phyloP scores from a whole-genome alignment of 2,888 invertebrate genomes.

The Drosophila tanythrix region DNA sequence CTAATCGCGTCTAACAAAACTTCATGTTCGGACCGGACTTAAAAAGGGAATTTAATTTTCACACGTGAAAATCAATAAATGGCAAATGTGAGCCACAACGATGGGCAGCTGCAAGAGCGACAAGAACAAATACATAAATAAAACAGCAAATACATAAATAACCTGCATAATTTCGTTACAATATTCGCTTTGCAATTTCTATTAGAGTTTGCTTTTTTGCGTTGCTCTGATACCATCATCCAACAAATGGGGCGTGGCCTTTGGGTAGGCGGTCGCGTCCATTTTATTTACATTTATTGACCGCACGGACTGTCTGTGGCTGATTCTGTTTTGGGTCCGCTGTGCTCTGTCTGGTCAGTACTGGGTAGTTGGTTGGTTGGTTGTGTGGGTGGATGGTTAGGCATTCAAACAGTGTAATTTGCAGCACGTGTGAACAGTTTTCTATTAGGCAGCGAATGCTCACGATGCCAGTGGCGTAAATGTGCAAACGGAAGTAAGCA shows the following conservation, averaged over 20 bases:
- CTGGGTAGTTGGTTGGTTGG: slow-evolving; percentile 11
- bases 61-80: slow-evolving; percentile 72
- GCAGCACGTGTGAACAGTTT: slow-evolving; percentile 71
- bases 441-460: slow-evolving; percentile 52
- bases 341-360: slow-evolving; percentile 10
- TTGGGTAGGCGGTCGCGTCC: slow-evolving; percentile 34
- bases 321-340: slow-evolving; percentile 12
- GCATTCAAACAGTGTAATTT: slow-evolving; percentile 59
- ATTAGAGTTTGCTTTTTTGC: slow-evolving; percentile 32
- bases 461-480: slow-evolving; percentile 57
- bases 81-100: slow-evolving; percentile 13
- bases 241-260: slow-evolving; percentile 51
- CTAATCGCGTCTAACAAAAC: slow-evolving; percentile 55
- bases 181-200: slow-evolving; percentile 53
- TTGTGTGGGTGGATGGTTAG: slow-evolving; percentile 18
- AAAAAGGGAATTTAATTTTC: slow-evolving; percentile 75
- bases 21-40: slow-evolving; percentile 47
- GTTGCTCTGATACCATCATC: slow-evolving; percentile 21
- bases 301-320: slow-evolving; percentile 47
- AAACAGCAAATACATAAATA: slow-evolving; percentile 64
- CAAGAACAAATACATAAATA: slow-evolving; percentile 59
- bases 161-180: slow-evolving; percentile 68
- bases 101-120: slow-evolving; percentile 5
- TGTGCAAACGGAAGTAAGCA: slow-evolving; percentile 52
- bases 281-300: slow-evolving; percentile 75